Evolutionary conservation across 2,888 invertebrate species (phyloP).

Genomic region (Listrodromus nycthemerus): DNA sequence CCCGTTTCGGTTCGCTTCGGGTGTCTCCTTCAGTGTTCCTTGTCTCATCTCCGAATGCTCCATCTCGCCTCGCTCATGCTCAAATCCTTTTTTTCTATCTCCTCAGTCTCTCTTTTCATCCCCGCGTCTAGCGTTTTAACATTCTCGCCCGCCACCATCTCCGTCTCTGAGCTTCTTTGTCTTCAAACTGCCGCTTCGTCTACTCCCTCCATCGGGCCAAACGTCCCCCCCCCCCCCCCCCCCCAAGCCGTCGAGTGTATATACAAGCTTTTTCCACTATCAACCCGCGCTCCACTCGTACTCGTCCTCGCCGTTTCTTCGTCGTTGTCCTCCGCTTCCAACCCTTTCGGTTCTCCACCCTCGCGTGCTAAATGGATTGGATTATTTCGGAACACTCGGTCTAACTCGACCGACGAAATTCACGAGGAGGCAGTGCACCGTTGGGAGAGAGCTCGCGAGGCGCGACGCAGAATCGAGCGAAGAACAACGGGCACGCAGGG

Average conservation of each 20-base stretch:
- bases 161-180: neutral
- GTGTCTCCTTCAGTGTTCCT: conserved; percentile 21
- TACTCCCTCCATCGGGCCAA: conserved; percentile 45
- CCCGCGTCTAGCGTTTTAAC: conserved; percentile 14
- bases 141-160: conserved; percentile 26
- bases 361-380: conserved; percentile 74
- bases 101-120: conserved; percentile 30
- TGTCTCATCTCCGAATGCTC: neutral
- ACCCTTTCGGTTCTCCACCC: conserved; percentile 59
- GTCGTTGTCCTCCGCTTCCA: conserved; percentile 20
- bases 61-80: neutral
- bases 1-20: conserved; percentile 31
- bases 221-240: conserved; percentile 24
- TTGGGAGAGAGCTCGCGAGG: conserved; percentile 26
- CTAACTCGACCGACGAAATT: conserved; percentile 69
- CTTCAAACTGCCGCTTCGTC: neutral
- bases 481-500: conserved; percentile 5
- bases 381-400: conserved; percentile 74
- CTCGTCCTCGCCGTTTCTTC: conserved; percentile 26
- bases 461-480: conserved; percentile 34
- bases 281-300: conserved; percentile 47
- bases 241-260: conserved; percentile 22
- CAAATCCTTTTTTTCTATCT: conserved; percentile 43
- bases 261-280: conserved; percentile 19
- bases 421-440: conserved; percentile 43